Evolutionary conservation across 2,888 invertebrate genomes (phyloP), one percentile per base, ranked within the genome.

Genomic region (Leptinotarsa rubiginosa): DNA sequence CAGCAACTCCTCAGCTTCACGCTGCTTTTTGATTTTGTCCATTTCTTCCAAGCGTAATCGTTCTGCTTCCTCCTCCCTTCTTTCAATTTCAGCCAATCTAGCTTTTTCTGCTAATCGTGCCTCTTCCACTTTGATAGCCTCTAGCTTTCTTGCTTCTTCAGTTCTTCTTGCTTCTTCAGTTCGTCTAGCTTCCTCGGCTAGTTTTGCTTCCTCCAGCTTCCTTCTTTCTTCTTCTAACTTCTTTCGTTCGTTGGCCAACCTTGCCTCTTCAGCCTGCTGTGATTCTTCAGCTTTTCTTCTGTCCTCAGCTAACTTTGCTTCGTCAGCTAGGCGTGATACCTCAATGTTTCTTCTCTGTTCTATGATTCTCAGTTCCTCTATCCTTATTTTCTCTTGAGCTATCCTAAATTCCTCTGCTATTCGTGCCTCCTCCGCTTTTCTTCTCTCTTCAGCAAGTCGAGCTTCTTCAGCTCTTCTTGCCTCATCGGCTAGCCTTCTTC

Each of bases 341-440:
- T 81, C 81, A 15, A 75, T 65, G 68, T 81, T 75, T 13, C 69
- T 75, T 4, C 75, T 68, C 72, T 77, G 76, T 73, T 81, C 80
- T 67, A 82, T 76, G 69, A 73, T 66, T 78, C 81, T 65, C 72
- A 75, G 69, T 74, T 78, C 74, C 74, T 76, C 74, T 15, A 76
- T 77, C 77, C 56, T 73, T 56, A 68, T 65, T 18, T 66, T 75
- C 31, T 77, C 74, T 50, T 74, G 75, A 13, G 75, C 77, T 70
- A 76, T 54, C 72, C 41, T 41, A 10, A 64, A 47, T 73, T 78
- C 72, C 81, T 75, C 78, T 72, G 76, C 50, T 73, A 56, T 69
- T 82, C 78, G 86, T 81, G 77, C 87, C 76, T 68, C 87, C 76
- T 83, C 83, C 22, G 82, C 82, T 52, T 71, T 25, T 62, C 78